Conservation (phyloP, 2,888 invertebrate genomes). For the Brenthis daphne region DNA sequence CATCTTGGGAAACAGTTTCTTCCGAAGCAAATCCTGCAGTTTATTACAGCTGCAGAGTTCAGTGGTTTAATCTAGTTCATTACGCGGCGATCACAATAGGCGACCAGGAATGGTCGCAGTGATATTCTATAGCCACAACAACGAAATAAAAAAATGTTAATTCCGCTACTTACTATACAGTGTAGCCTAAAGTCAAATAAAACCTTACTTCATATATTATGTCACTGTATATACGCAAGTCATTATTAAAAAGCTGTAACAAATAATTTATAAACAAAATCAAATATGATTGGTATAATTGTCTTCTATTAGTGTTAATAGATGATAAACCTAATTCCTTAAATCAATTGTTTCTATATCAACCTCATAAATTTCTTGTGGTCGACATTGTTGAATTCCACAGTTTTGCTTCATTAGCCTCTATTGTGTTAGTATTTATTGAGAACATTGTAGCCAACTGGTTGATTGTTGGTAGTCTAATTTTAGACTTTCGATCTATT, state of each 20-base stretch:
- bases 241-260: neutral
- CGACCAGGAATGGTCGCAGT: too few species aligned
- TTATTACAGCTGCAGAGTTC: too few species aligned
- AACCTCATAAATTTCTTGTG: constrained; percentile 27
- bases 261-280: constrained; percentile 10
- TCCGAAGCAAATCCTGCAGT: too few species aligned
- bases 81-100: too few species aligned
- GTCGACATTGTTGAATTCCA: constrained; percentile 22
- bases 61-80: too few species aligned
- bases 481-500: constrained; percentile 34
- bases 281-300: constrained; percentile 33
- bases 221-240: neutral
- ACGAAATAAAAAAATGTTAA: too few species aligned
- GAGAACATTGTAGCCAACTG: constrained; percentile 34
- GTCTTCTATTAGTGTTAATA: constrained; percentile 34
- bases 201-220: neutral
- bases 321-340: constrained; percentile 36
- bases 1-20: too few species aligned
- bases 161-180: too few species aligned
- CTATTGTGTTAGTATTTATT: constrained; percentile 50
- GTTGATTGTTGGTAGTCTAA: constrained; percentile 39
- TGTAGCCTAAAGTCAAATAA: too few species aligned
- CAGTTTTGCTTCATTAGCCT: constrained; percentile 47
- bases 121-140: too few species aligned
- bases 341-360: constrained; percentile 32